A percentile compares a stretch with the other conserved stretches of the same genome.
These are phyloP conservation scores for Marronus borbonicus DNA, from an alignment of 2,888 invertebrate species.

Conservation along the genomic window DNA sequence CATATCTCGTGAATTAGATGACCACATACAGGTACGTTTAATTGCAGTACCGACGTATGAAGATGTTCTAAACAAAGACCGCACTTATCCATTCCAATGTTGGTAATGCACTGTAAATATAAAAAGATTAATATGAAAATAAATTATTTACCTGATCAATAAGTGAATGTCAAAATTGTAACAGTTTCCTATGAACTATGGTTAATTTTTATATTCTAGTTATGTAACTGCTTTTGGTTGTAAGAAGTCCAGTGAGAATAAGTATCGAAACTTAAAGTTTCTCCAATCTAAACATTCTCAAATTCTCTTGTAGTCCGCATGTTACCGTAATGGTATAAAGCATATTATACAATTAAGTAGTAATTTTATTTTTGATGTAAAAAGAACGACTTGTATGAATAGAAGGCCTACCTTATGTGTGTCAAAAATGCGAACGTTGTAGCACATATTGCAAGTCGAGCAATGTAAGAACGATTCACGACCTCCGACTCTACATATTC, in stretches of 20 bases:
- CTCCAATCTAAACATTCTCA: neutral
- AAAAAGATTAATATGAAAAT: slow-evolving; percentile 49
- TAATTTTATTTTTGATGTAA: neutral
- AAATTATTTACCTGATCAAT: slow-evolving; percentile 44
- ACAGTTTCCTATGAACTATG: neutral
- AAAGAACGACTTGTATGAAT: too few relatives aligned
- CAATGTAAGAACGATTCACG: slow-evolving; percentile 88
- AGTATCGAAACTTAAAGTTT: neutral
- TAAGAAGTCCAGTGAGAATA: neutral
- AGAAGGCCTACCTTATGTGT: slow-evolving; percentile 79
- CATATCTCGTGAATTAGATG: slow-evolving; percentile 86
- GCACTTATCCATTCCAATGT: slow-evolving; percentile 85
- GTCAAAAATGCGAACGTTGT: slow-evolving; percentile 80
- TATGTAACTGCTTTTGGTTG: neutral
- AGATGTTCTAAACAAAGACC: slow-evolving; percentile 89
- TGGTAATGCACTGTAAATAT: slow-evolving; percentile 84
- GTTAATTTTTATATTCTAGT: neutral
- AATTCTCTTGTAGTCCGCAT: neutral
- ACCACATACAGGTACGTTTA: slow-evolving; percentile 89
- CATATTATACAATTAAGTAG: too few relatives aligned
- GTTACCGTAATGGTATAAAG: too few relatives aligned
- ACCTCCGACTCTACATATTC: slow-evolving; percentile 88
- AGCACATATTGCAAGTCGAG: slow-evolving; percentile 86
- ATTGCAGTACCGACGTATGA: slow-evolving; percentile 86
- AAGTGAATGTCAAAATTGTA: neutral